Evolutionary conservation across 2,113 vertebrate species (phyloP), one percentile per base, ranked within the genome.

Genomic region (Phaethornis superciliosus): DNA sequence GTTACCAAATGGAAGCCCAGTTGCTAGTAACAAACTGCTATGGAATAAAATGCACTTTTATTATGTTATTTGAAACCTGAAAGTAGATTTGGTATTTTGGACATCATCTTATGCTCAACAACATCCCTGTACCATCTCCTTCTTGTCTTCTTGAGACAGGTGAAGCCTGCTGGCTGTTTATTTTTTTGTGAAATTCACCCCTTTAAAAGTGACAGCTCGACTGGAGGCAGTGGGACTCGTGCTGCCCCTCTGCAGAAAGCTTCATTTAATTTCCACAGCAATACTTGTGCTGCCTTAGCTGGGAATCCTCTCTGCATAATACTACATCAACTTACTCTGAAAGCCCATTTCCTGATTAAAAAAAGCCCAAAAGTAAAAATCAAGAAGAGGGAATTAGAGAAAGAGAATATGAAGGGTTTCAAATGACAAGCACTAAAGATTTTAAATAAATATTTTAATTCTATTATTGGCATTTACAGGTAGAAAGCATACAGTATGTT

Each of bases 381-480:
- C 17, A 9, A 47, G 15, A 17, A 87, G 30, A 24, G 13, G 30
- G 54, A 84, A 58, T 3, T 5, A 84, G 32, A 64, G 6, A 68
- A 5, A 68, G 26, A 24, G 18, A 75, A 69, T 13, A 59, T 4
- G 37, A 81, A 54, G 76, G 22, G 15, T 69, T 91, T 86, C 40
- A 56, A 94, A 11, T 64, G 69, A 85, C 68, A 89, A 55, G 94
- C 59, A 84, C 68, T 86, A 95, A 95, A 78, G 93, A 97, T 97
- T 98, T 98, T 99, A 99, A 99, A 99, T 99, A 99, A 99, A 99
- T 99, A 99, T 98, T 99, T 99, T 99, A 99, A 99, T 99, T 99
- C 98, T 99, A 99, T 99, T 99, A 98, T 99, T 99, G 98, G 98
- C 99, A 99, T 99, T 99, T 99, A 99, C 99, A 99, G 97, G 98